phyloP scores from a whole-genome alignment of 1,140 invertebrate species.

The Lasioglossum baleicum region DNA sequence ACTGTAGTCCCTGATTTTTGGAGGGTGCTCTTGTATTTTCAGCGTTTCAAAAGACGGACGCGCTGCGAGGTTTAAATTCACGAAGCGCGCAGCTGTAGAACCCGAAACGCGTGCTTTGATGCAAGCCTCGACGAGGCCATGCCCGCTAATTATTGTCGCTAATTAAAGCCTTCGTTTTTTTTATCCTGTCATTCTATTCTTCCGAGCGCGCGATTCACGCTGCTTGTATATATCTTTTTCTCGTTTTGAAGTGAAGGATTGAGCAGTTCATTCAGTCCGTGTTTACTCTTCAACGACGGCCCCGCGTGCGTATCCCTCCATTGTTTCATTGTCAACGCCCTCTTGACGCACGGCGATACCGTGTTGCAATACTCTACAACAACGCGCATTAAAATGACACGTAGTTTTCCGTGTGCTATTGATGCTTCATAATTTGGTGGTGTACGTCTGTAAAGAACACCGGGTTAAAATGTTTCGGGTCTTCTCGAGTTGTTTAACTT shows the following conservation, averaged over 20 bases:
- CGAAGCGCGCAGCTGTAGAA: background rate
- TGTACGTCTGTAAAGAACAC: no score
- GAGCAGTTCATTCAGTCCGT: background rate
- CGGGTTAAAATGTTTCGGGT: no score
- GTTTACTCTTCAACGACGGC: background rate
- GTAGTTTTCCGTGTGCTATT: no score
- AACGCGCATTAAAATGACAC: background rate
- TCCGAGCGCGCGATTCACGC: background rate
- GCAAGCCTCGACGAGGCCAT: constrained; percentile 34
- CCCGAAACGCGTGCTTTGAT: constrained; percentile 46
- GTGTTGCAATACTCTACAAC: background rate
- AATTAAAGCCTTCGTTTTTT: constrained; percentile 39
- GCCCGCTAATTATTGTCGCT: constrained; percentile 59
- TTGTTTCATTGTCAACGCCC: constrained; percentile 4
- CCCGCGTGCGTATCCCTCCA: background rate
- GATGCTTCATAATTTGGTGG: no score
- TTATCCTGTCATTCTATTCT: background rate
- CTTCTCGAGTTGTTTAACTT: no score
- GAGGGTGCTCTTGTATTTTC: background rate
- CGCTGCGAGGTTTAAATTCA: constrained; percentile 23
- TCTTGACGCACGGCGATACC: background rate
- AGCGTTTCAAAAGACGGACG: constrained; percentile 5
- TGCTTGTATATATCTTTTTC: background rate
- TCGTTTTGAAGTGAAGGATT: background rate
- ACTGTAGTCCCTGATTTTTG: background rate